A percentile compares a stretch with the other conserved stretches of the same genome.
These are phyloP conservation scores for Ricordea florida DNA, from an alignment of 92 coral and sea anemone genomes.

Conservation along the genomic window DNA sequence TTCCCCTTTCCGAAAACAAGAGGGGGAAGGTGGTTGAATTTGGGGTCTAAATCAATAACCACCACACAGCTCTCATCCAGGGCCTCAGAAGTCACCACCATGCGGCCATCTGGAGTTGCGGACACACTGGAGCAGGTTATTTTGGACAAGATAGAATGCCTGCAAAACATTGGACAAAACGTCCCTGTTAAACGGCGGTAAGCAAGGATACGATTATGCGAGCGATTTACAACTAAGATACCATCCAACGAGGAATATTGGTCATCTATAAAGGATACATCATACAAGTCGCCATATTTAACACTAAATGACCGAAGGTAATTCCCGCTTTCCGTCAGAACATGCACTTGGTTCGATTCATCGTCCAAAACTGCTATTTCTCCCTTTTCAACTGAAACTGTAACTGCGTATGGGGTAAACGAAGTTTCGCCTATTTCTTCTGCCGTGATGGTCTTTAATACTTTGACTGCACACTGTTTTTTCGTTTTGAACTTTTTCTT, in stretches of 20 bases:
- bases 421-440: slow-evolving; percentile 30
- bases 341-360: slow-evolving; percentile 19
- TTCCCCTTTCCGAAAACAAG: slow-evolving; percentile 47
- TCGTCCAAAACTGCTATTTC: slow-evolving; percentile 34
- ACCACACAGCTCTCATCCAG: slow-evolving; percentile 34
- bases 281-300: slow-evolving; percentile 39
- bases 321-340: slow-evolving; percentile 21
- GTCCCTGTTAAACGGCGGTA: background rate
- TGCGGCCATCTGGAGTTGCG: background rate
- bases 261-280: slow-evolving; percentile 4
- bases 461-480: background rate
- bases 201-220: slow-evolving; percentile 22
- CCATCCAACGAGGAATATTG: slow-evolving; percentile 10
- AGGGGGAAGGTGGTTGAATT: background rate
- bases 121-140: slow-evolving; percentile 10
- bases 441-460: slow-evolving; percentile 8
- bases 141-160: slow-evolving; percentile 1
- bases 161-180: slow-evolving; percentile 11
- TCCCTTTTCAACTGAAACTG: slow-evolving; percentile 1
- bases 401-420: slow-evolving; percentile 22
- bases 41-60: background rate
- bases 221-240: slow-evolving; percentile 22
- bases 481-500: background rate
- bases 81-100: slow-evolving; percentile 15
- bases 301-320: slow-evolving; percentile 23